Evolutionary conservation across 1,140 invertebrate species (phyloP), one percentile per base, ranked within the genome.

Genomic region (Dryas iulia): DNA sequence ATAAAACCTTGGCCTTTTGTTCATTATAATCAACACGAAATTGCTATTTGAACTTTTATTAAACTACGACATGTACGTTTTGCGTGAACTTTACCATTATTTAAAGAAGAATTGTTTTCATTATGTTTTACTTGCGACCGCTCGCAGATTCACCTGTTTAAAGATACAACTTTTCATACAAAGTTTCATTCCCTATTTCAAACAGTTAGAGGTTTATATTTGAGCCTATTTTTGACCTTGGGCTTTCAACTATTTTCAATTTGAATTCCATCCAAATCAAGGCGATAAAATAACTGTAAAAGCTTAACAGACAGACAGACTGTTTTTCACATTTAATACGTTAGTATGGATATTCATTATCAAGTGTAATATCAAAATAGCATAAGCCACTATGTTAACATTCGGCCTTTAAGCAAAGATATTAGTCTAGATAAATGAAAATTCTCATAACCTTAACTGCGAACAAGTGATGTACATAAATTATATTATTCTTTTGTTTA

Each of bases 1-100:
- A 81, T 70, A 71, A 77, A 78, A 80, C 85, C 87, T 87, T 89
- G 85, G 70, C 77, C 82, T 87, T 89, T 70, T 65, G 39, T 53
- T 70, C 73, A 58, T 77, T 65, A 84, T 78, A 79, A 79, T 81
- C 52, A 74, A 77, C 72, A 83, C 70, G 65, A 63, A 71, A 66
- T 74, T 72, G 76, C 70, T 73, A 75, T 78, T 76, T 78, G 70
- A 77, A 68, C 67, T 73, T 71, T 75, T 81, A 84, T 74, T 79
- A 77, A 64, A 61, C 23, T 76, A 74, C 58, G 59, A 78, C 66
- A 78, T n/a, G 52, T 68, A 33, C 63, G 56, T 56, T 54, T 68
- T 64, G 61, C 59, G 67, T 80, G 53, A 61, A 67, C 82, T 77
- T 78, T 87, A 84, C 75, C 18, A 57, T 31, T 59, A 78, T 73